Conservation (phyloP, 2,113 vertebrate species). For the Phainopepla nitens region DNA sequence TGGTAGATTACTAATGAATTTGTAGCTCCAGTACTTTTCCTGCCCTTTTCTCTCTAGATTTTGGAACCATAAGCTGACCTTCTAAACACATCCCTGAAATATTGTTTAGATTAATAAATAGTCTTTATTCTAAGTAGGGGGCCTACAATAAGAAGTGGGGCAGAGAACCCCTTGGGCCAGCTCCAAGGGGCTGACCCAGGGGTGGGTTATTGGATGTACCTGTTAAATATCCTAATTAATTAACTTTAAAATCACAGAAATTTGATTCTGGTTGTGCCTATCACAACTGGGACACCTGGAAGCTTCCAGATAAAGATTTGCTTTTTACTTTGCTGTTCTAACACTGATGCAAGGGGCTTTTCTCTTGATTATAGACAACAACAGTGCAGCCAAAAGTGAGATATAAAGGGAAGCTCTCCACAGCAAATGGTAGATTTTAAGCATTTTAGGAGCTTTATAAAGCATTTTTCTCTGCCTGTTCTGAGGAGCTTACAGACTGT, state of each 20-base stretch:
- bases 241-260: background rate
- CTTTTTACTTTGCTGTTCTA: background rate
- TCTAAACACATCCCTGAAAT: background rate
- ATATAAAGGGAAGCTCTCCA: background rate
- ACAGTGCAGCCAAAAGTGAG: background rate
- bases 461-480: background rate
- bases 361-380: background rate
- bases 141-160: background rate
- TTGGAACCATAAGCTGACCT: background rate
- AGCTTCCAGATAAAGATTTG: background rate
- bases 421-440: background rate
- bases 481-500: background rate
- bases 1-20: background rate
- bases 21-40: background rate
- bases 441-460: background rate
- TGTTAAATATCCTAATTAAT: background rate
- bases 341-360: background rate
- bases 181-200: background rate
- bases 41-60: background rate
- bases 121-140: background rate
- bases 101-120: background rate
- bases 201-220: background rate
- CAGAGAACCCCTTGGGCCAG: background rate
- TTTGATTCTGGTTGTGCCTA: background rate
- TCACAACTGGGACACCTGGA: background rate